phyloP scores from a whole-genome alignment of 2,797 vertebrate species.

The Crypturellus tataupa region DNA sequence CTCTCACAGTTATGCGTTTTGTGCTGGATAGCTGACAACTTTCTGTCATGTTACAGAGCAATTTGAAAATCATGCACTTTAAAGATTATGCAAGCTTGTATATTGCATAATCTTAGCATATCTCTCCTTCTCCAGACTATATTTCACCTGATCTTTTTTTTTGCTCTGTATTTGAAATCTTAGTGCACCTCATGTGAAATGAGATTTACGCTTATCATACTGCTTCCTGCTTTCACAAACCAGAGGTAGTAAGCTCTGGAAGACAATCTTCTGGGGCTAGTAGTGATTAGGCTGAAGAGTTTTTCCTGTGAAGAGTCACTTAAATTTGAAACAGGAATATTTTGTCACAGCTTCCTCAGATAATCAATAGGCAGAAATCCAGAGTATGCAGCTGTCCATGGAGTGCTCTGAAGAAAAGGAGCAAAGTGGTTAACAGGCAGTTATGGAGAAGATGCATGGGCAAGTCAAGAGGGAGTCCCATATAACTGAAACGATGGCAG shows the following conservation, averaged over 20 bases:
- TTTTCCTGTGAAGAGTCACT: neutral
- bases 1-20: neutral
- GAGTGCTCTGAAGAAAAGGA: neutral
- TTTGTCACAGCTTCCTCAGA: neutral
- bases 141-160: neutral
- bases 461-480: neutral
- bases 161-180: neutral
- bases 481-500: neutral
- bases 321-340: neutral
- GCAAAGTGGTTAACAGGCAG: neutral
- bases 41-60: neutral
- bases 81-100: neutral
- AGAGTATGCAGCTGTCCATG: neutral
- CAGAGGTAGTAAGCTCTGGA: neutral
- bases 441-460: neutral
- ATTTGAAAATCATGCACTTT: neutral
- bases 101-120: neutral
- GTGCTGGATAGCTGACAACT: neutral
- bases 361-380: neutral
- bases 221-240: conserved; percentile 11
- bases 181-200: neutral
- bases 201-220: conserved; percentile 5
- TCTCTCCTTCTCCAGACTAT: neutral
- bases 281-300: neutral
- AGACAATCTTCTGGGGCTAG: conserved; percentile 17